These are phyloP conservation scores for Phenganax marumi DNA, from an alignment of 92 coral and sea anemone species.

Conservation along the genomic window DNA sequence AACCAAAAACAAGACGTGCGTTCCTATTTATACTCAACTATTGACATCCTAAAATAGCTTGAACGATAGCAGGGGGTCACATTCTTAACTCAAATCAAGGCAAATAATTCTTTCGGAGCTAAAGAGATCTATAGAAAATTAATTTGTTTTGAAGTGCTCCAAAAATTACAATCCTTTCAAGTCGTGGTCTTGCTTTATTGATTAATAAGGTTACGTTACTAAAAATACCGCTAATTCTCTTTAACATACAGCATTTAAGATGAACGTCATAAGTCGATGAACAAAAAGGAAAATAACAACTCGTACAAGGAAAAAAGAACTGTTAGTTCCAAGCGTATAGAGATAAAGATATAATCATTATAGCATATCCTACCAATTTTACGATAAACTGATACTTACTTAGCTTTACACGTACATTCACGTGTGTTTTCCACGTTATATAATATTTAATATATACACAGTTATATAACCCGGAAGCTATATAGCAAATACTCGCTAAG, in stretches of 20 bases:
- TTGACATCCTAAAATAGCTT: conserved; percentile 6
- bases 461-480: too few relatives aligned
- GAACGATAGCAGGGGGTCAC: neutral
- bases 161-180: too few relatives aligned
- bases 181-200: neutral
- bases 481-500: too few relatives aligned
- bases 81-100: neutral
- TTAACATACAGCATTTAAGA: too few relatives aligned
- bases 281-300: neutral
- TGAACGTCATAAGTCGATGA: too few relatives aligned
- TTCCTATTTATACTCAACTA: neutral
- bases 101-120: neutral
- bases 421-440: too few relatives aligned
- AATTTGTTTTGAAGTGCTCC: conserved; percentile 7
- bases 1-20: neutral
- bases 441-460: too few relatives aligned
- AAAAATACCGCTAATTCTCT: conserved; percentile 4
- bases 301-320: neutral
- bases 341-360: too few relatives aligned
- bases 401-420: too few relatives aligned
- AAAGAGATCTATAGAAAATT: neutral
- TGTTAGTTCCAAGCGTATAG: neutral
- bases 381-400: too few relatives aligned
- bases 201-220: neutral
- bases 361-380: too few relatives aligned